These are phyloP conservation scores for Taxidea taxus DNA, from an alignment of 2,113 vertebrate genomes.

Conservation along the genomic window DNA sequence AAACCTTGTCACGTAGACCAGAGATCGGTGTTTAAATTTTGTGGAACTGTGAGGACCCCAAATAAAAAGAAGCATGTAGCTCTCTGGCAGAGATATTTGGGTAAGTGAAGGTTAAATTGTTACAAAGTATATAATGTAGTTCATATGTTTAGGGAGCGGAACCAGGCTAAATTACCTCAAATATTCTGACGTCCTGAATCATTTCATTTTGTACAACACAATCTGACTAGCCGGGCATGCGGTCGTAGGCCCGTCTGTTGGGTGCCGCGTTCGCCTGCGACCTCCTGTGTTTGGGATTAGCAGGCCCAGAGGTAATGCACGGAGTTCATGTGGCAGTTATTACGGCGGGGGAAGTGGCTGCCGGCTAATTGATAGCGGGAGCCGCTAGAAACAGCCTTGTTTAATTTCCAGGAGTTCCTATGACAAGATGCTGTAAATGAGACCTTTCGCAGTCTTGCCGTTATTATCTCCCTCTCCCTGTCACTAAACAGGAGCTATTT, in stretches of 20 bases:
- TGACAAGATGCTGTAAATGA: conserved; percentile 60
- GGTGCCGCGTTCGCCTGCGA: conserved; percentile 1
- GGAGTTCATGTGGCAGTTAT: conserved; percentile 70
- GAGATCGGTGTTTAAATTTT: not conserved
- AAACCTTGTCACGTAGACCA: not conserved
- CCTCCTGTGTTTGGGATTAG: conserved; percentile 70
- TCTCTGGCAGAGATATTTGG: conserved; percentile 3
- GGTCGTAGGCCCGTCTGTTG: not conserved
- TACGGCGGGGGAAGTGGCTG: conserved; percentile 73
- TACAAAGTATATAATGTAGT: conserved; percentile 51
- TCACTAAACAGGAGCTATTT: conserved; percentile 29
- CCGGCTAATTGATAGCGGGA: conserved; percentile 79
- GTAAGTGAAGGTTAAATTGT: conserved; percentile 58
- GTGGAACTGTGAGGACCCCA: conserved; percentile 38
- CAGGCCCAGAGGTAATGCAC: conserved; percentile 70
- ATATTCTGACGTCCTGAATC: conserved; percentile 56
- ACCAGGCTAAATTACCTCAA: conserved; percentile 63
- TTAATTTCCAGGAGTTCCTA: conserved; percentile 71
- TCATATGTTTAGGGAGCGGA: conserved; percentile 59
- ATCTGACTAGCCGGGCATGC: not conserved
- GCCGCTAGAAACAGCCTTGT: conserved; percentile 65
- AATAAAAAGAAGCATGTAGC: not conserved
- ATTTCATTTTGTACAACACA: conserved; percentile 38
- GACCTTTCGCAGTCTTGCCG: conserved; percentile 54
- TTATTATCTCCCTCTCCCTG: conserved; percentile 59